Conservation (phyloP, 1,140 invertebrate genomes). For the Cotesia vestalis region DNA sequence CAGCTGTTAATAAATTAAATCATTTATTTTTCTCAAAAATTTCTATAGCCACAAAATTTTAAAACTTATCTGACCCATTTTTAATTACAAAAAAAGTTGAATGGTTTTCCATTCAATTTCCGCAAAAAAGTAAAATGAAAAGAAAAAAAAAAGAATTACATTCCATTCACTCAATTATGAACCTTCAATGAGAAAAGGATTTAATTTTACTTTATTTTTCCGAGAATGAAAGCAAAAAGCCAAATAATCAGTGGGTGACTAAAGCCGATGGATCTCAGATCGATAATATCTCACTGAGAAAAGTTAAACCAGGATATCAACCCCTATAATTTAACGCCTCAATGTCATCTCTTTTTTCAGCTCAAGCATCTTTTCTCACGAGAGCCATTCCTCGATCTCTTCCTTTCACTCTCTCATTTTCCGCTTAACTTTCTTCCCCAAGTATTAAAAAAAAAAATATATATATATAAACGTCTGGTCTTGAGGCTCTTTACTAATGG, state of each 20-base stretch:
- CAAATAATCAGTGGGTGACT: slow-evolving; percentile 1
- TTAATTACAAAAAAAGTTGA: too few species aligned
- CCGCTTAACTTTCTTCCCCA: too few species aligned
- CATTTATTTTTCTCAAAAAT: too few species aligned
- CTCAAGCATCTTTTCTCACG: neutral
- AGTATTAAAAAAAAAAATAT: too few species aligned
- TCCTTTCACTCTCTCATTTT: neutral
- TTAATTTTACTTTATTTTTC: neutral
- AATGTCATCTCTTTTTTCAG: neutral
- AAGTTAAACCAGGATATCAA: slow-evolving; percentile 20
- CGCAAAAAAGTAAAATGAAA: too few species aligned
- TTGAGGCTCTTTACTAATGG: slow-evolving; percentile 21
- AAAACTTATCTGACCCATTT: too few species aligned
- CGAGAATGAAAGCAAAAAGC: neutral
- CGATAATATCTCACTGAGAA: slow-evolving; percentile 15
- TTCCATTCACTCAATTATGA: too few species aligned
- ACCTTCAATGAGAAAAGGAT: neutral
- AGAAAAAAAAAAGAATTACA: too few species aligned
- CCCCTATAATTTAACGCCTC: slow-evolving; percentile 27
- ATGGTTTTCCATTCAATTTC: too few species aligned
- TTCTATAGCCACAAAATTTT: too few species aligned
- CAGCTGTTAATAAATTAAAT: too few species aligned
- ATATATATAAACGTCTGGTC: too few species aligned
- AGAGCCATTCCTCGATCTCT: slow-evolving; percentile 10
- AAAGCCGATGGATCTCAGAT: slow-evolving; percentile 4